Conservation (phyloP, 1,140 invertebrate genomes). For the Hyles vespertilio region DNA sequence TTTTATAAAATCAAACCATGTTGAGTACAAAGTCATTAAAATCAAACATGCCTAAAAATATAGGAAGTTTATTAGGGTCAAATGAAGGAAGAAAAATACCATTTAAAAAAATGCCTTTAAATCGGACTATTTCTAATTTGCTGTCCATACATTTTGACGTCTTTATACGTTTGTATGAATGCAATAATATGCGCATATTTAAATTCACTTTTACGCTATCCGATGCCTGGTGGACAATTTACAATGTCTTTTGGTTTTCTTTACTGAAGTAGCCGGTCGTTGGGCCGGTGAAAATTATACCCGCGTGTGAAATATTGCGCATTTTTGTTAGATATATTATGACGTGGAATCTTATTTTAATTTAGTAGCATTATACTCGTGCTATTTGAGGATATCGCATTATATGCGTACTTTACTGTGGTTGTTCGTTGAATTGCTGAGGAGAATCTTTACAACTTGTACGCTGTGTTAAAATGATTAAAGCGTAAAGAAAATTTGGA, state of each 20-base stretch:
- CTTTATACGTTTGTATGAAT: conserved; percentile 59
- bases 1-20: no score
- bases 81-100: no score
- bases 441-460: no score
- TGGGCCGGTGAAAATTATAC: conserved; percentile 50
- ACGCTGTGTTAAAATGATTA: no score
- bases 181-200: conserved; percentile 67
- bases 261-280: conserved; percentile 57
- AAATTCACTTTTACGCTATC: conserved; percentile 53
- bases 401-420: background rate
- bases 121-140: background rate
- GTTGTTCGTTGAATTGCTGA: no score
- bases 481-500: no score
- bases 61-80: no score
- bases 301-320: conserved; percentile 43
- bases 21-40: no score
- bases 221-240: conserved; percentile 52
- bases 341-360: conserved; percentile 8
- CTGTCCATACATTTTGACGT: conserved; percentile 50
- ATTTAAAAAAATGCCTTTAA: no score
- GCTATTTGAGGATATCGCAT: conserved; percentile 13
- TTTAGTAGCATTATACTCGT: background rate
- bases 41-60: no score
- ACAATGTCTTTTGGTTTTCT: conserved; percentile 48
- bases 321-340: conserved; percentile 46